phyloP scores from a whole-genome alignment of 92 coral and sea anemone genomes.

The Epizoanthus scotinus region DNA sequence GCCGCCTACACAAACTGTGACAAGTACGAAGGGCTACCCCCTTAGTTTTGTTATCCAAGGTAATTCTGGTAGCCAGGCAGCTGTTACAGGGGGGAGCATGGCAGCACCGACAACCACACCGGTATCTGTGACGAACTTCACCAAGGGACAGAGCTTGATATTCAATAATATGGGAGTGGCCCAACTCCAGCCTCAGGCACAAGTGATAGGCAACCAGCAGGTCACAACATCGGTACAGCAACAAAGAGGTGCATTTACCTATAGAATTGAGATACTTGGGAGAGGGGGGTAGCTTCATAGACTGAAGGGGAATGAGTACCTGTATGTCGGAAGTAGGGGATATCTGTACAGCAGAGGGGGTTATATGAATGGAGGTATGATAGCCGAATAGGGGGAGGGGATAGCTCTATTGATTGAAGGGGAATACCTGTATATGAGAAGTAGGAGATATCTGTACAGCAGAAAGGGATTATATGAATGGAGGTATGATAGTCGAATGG shows the following conservation, averaged over 20 bases:
- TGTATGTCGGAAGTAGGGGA: too few relatives aligned
- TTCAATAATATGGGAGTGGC: conserved; percentile 93
- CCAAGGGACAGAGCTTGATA: conserved; percentile 85
- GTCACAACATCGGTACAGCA: conserved; percentile 69
- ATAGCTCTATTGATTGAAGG: too few relatives aligned
- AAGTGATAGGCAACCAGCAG: conserved; percentile 76
- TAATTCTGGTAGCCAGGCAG: conserved; percentile 49
- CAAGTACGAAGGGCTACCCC: conserved; percentile 77
- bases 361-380: too few relatives aligned
- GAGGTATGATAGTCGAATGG: too few relatives aligned
- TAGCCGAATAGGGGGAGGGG: too few relatives aligned
- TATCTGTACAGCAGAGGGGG: too few relatives aligned
- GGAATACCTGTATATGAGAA: too few relatives aligned
- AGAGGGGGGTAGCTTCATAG: too few relatives aligned
- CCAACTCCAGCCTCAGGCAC: conserved; percentile 79
- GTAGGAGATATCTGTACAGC: too few relatives aligned
- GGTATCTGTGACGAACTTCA: conserved; percentile 49
- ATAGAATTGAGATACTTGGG: too few relatives aligned
- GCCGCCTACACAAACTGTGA: conserved; percentile 73
- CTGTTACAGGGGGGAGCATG: conserved; percentile 34
- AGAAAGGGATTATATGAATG: too few relatives aligned
- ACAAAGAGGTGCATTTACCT: conserved; percentile 61
- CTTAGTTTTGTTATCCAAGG: conserved; percentile 89
- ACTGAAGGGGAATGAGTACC: too few relatives aligned
- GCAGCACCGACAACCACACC: conserved; percentile 52